These are phyloP conservation scores for Endotricha flammealis DNA, from an alignment of 2,888 invertebrate species.

Conservation along the genomic window DNA sequence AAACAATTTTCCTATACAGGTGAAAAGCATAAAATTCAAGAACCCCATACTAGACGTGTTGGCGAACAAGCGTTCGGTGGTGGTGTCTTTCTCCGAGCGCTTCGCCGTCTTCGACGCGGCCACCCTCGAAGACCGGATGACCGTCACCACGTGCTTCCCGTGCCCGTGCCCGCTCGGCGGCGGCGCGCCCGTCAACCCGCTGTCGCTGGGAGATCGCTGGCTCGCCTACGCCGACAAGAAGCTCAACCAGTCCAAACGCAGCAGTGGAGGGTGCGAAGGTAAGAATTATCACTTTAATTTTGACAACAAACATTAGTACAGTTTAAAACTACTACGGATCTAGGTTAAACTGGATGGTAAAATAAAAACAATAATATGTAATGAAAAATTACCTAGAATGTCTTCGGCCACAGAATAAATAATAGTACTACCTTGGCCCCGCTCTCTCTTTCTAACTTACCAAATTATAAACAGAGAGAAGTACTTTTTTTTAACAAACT, in stretches of 20 bases:
- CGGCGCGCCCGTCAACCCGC: slow-evolving; percentile 81
- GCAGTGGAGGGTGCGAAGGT: slow-evolving; percentile 90
- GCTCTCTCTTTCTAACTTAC: too few species aligned
- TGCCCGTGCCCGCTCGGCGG: slow-evolving; percentile 85
- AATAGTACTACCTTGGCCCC: too few species aligned
- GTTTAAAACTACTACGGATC: too few species aligned
- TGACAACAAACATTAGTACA: too few species aligned
- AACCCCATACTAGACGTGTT: slow-evolving; percentile 91
- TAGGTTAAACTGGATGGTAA: too few species aligned
- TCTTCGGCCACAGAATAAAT: too few species aligned
- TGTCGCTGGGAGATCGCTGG: slow-evolving; percentile 92
- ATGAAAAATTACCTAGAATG: too few species aligned
- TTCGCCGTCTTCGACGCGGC: slow-evolving; percentile 95
- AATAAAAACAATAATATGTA: too few species aligned
- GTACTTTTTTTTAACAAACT: too few species aligned
- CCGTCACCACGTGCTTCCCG: slow-evolving; percentile 93
- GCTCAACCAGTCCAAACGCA: slow-evolving; percentile 85
- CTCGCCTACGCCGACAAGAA: slow-evolving; percentile 92
- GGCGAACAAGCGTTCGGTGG: slow-evolving; percentile 92
- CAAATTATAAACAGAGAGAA: too few species aligned
- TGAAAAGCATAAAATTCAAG: slow-evolving; percentile 95
- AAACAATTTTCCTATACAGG: slow-evolving; percentile 57
- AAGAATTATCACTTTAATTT: slow-evolving; percentile 22
- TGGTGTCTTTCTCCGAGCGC: slow-evolving; percentile 92
- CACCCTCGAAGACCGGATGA: slow-evolving; percentile 90